Conservation (phyloP, 1,140 invertebrate species). For the Lucilia sericata region DNA sequence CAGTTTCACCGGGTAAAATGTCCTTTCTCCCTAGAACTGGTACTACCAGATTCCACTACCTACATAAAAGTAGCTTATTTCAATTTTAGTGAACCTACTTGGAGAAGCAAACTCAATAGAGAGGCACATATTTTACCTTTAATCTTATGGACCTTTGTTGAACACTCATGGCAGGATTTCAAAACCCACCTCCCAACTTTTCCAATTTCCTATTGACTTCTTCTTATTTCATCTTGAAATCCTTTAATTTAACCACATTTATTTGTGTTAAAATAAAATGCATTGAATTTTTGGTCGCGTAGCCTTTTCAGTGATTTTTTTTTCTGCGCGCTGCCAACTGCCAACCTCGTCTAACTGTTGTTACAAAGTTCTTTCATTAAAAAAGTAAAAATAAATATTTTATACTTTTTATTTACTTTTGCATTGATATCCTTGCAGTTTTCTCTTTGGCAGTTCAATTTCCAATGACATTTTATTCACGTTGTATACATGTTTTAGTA, state of each 20-base stretch:
- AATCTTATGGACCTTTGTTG: too few relatives aligned
- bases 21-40: too few relatives aligned
- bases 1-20: too few relatives aligned
- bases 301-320: not conserved
- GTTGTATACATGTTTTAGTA: slow-evolving; percentile 3
- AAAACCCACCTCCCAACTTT: too few relatives aligned
- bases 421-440: not conserved
- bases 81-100: too few relatives aligned
- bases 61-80: too few relatives aligned
- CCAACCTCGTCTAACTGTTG: not conserved
- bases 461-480: not conserved
- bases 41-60: too few relatives aligned
- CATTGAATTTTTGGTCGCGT: slow-evolving; percentile 21
- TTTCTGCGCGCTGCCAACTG: not conserved
- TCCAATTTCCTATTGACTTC: too few relatives aligned
- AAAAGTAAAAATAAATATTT: not conserved
- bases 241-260: not conserved
- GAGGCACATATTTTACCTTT: too few relatives aligned
- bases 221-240: too few relatives aligned
- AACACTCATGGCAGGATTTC: too few relatives aligned
- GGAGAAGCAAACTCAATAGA: too few relatives aligned
- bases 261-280: not conserved
- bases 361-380: not conserved
- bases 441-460: not conserved
- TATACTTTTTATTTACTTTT: not conserved